These are phyloP conservation scores for Corythaixoides concolor DNA, from an alignment of 2,113 vertebrate genomes.

Conservation along the genomic window DNA sequence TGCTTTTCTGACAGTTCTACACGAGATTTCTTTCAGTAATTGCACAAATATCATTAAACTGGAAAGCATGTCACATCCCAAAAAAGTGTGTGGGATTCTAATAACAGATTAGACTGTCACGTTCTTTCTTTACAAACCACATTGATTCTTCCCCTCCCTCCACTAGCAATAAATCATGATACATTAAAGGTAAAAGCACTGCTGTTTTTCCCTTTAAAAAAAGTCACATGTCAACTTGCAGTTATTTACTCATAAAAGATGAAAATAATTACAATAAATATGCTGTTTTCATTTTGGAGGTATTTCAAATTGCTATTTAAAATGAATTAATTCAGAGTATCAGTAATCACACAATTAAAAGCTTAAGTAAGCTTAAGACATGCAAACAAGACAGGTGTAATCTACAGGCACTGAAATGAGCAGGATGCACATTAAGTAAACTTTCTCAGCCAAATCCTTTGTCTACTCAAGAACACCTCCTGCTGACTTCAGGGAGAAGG, in stretches of 20 bases:
- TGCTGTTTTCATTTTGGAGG: not conserved
- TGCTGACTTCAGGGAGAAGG: not conserved
- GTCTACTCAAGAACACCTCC: not conserved
- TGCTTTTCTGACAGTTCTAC: not conserved
- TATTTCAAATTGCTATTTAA: not conserved
- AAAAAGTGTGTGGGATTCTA: not conserved
- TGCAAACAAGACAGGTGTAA: fast-evolving
- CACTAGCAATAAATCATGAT: not conserved
- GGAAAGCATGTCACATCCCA: not conserved
- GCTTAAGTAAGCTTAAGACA: not conserved
- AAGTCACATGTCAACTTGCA: not conserved
- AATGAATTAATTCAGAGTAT: not conserved
- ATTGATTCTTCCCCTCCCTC: not conserved
- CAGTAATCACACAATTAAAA: not conserved
- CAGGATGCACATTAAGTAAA: not conserved
- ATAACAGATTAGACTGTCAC: not conserved
- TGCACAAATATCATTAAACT: not conserved
- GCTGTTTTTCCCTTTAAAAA: not conserved
- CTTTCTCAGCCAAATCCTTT: not conserved
- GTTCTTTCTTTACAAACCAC: not conserved
- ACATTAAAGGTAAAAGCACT: not conserved
- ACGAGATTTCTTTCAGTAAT: not conserved
- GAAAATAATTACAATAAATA: not conserved
- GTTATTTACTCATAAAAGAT: not conserved
- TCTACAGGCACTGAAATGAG: not conserved